These are phyloP conservation scores for Pseudorectes ferrugineus DNA, from an alignment of 2,113 vertebrate species.

Conservation along the genomic window DNA sequence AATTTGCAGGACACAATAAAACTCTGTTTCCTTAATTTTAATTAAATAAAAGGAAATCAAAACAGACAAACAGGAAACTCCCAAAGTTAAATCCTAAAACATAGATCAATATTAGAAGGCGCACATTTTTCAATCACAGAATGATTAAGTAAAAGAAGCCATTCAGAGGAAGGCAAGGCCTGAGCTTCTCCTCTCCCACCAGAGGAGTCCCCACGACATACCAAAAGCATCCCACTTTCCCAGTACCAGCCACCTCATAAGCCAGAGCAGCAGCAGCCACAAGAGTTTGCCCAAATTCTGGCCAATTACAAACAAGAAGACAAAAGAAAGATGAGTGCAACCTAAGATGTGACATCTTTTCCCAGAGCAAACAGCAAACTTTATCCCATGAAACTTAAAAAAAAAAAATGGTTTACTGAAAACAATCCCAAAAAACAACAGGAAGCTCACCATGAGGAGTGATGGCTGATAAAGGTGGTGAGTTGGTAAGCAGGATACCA, in stretches of 20 bases:
- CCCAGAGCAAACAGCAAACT: background rate
- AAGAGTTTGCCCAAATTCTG: background rate
- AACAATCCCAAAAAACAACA: background rate
- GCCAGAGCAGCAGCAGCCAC: background rate
- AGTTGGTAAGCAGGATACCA: background rate
- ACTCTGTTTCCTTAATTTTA: background rate
- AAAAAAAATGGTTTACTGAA: background rate
- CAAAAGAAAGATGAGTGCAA: background rate
- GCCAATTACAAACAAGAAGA: background rate
- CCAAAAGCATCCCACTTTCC: background rate
- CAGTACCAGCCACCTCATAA: background rate
- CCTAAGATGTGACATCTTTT: background rate
- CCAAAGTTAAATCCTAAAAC: background rate
- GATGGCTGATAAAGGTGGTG: background rate
- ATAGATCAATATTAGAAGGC: background rate
- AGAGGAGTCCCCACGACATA: rapidly evolving
- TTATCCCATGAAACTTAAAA: background rate
- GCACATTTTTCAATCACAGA: background rate
- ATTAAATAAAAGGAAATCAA: background rate
- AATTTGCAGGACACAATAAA: background rate
- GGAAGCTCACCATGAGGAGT: background rate
- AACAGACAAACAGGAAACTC: background rate
- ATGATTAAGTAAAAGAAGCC: background rate
- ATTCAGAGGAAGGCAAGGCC: background rate
- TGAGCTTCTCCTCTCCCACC: background rate